These are phyloP conservation scores for Lycocerus yunnanus DNA, from an alignment of 2,888 invertebrate species.

Conservation along the genomic window DNA sequence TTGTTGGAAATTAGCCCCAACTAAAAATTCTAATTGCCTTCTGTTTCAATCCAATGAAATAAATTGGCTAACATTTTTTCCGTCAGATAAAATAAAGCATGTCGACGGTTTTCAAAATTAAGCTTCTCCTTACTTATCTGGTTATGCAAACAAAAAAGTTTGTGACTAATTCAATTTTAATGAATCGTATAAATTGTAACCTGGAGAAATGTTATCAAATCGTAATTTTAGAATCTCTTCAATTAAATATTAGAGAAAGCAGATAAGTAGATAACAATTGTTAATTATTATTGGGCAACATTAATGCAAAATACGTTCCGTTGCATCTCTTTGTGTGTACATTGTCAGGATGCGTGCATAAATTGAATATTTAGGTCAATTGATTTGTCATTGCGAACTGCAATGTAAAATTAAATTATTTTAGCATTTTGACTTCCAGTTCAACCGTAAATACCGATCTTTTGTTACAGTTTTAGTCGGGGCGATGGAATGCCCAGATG, in stretches of 20 bases:
- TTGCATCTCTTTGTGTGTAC: not conserved
- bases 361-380: not conserved
- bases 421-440: not conserved
- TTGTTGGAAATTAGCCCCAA: not conserved
- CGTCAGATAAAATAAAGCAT: not conserved
- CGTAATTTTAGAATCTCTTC: not conserved
- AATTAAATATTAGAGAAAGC: too few relatives aligned
- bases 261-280: not conserved
- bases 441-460: not conserved
- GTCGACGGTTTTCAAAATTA: not conserved
- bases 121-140: not conserved
- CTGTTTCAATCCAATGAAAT: not conserved
- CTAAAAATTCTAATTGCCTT: not conserved
- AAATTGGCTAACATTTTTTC: not conserved
- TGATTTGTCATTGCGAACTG: not conserved
- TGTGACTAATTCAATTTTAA: not conserved
- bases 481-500: too few relatives aligned
- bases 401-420: not conserved
- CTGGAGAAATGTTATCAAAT: not conserved
- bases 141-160: not conserved
- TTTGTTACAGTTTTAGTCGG: too few relatives aligned
- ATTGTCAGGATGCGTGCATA: not conserved
- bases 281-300: not conserved
- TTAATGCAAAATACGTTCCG: too few relatives aligned
- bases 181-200: not conserved